phyloP scores from a whole-genome alignment of 2,888 invertebrate species.

The Lymantria monacha region DNA sequence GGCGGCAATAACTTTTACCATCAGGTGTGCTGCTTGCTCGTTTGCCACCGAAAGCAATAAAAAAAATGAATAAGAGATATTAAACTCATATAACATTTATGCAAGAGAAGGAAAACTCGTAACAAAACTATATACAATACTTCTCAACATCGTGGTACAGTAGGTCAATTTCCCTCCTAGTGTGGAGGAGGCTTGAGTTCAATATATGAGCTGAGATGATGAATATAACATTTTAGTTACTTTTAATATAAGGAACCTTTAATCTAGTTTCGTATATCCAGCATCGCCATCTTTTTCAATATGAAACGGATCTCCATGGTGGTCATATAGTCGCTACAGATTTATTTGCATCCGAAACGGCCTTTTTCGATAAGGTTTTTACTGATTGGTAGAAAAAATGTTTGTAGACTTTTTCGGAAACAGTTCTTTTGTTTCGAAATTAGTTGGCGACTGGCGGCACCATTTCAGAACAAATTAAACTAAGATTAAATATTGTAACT shows the following conservation, averaged over 20 bases:
- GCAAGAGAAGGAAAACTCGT: too few relatives aligned
- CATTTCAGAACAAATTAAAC: neutral
- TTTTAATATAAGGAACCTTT: slow-evolving; percentile 17
- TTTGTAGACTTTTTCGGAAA: slow-evolving; percentile 52
- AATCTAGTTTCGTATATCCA: neutral
- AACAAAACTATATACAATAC: too few relatives aligned
- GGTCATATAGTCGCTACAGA: slow-evolving; percentile 65
- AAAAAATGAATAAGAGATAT: too few relatives aligned
- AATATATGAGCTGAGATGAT: too few relatives aligned
- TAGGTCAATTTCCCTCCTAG: too few relatives aligned
- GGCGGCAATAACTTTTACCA: too few relatives aligned
- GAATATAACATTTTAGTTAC: too few relatives aligned
- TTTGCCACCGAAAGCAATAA: too few relatives aligned
- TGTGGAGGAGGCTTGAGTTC: too few relatives aligned
- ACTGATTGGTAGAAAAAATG: slow-evolving; percentile 63
- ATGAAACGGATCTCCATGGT: slow-evolving; percentile 52
- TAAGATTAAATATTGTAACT: neutral
- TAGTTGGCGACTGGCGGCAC: slow-evolving; percentile 40
- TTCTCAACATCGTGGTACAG: too few relatives aligned
- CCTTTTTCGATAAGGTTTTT: slow-evolving; percentile 64
- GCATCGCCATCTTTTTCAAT: slow-evolving; percentile 31
- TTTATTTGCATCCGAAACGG: slow-evolving; percentile 70
- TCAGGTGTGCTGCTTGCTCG: too few relatives aligned
- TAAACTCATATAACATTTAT: too few relatives aligned
- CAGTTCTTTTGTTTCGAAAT: slow-evolving; percentile 54